Evolutionary conservation across 2,113 vertebrate genomes (phyloP).

Genomic region (Cinclus cinclus): DNA sequence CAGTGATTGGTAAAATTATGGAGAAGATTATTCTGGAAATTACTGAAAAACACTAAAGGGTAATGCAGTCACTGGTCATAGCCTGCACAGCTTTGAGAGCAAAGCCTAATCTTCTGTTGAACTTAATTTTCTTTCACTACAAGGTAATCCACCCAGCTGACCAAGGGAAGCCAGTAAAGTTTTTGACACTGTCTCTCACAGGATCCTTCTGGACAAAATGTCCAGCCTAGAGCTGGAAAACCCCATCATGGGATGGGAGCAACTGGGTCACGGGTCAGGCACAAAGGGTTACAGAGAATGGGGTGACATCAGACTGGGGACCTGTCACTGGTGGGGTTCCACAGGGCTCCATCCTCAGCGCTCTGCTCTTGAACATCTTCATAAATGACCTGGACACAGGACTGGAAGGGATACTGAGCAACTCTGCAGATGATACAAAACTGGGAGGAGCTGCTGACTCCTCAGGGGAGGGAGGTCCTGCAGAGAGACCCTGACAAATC

Average conservation of each 20-base stretch:
- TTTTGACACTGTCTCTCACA: not conserved
- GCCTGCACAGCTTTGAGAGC: not conserved
- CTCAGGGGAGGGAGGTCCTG: not conserved
- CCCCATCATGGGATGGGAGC: not conserved
- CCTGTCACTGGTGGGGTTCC: not conserved
- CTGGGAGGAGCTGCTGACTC: not conserved
- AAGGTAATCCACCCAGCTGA: not conserved
- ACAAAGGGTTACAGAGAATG: not conserved
- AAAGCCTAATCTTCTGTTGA: not conserved
- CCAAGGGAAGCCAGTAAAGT: not conserved
- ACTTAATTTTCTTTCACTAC: not conserved
- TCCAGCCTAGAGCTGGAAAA: not conserved
- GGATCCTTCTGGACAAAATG: not conserved
- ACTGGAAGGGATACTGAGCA: not conserved
- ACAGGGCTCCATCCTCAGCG: not conserved
- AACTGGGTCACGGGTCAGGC: accelerated
- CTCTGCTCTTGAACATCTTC: not conserved
- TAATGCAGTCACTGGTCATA: too few relatives aligned
- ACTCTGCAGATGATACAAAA: not conserved
- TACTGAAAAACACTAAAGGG: not conserved
- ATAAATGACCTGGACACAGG: not conserved
- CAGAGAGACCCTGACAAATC: not conserved
- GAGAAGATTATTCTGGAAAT: not conserved
- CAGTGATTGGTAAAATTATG: not conserved
- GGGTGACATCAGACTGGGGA: not conserved